Conservation (phyloP, 2,797 vertebrate genomes). For the Argentina silus region DNA sequence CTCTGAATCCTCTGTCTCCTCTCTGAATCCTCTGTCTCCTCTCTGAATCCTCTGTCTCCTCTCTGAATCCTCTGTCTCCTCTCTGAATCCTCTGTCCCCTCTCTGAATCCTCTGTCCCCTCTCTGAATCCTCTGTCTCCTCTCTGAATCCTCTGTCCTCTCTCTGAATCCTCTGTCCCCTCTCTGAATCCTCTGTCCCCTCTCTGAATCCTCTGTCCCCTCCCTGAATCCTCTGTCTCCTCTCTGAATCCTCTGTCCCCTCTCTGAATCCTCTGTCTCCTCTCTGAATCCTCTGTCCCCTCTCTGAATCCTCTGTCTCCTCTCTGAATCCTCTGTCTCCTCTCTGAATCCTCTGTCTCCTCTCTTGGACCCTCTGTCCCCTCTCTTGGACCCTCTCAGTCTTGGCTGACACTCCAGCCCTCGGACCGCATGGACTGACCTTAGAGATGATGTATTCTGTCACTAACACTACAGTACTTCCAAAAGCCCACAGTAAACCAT, state of each 20-base stretch:
- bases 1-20: slow-evolving; percentile 35
- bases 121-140: slow-evolving; percentile 35
- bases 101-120: slow-evolving; percentile 35
- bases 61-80: slow-evolving; percentile 24
- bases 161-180: slow-evolving; percentile 42
- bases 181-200: slow-evolving; percentile 35
- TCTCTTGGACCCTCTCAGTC: too few species aligned
- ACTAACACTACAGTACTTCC: too few species aligned
- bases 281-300: slow-evolving; percentile 41
- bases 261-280: not conserved
- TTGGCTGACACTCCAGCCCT: slow-evolving; percentile 36
- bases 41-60: slow-evolving; percentile 40
- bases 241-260: slow-evolving; percentile 35
- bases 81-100: slow-evolving; percentile 44
- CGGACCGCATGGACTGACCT: slow-evolving; percentile 54
- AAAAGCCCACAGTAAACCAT: too few species aligned
- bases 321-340: slow-evolving; percentile 44
- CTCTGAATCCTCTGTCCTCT: too few species aligned
- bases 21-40: not conserved
- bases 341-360: slow-evolving; percentile 35
- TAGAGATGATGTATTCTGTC: slow-evolving; percentile 61
- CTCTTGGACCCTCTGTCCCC: slow-evolving; percentile 35
- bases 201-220: slow-evolving; percentile 35
- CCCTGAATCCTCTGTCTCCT: too few species aligned
- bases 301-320: slow-evolving; percentile 27